Conservation (phyloP, 2,888 invertebrate genomes). For the Norana najaformis region DNA sequence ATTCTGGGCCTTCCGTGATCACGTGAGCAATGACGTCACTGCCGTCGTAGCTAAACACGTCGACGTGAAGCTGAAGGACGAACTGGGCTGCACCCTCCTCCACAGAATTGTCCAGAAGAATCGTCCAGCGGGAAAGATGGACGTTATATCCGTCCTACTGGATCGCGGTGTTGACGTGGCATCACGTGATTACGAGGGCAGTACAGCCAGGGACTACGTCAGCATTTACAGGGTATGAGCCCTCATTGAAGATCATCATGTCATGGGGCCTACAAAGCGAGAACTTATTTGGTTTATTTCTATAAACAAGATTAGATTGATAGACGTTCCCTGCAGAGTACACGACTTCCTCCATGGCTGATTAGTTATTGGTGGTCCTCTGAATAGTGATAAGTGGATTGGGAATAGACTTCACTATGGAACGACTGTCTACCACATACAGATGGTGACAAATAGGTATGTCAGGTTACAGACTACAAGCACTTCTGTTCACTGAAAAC, state of each 20-base stretch:
- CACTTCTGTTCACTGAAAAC: no score
- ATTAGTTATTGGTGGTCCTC: no score
- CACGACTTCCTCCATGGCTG: no score
- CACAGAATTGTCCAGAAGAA: conserved; percentile 45
- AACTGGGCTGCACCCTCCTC: conserved; percentile 49
- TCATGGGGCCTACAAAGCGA: background rate
- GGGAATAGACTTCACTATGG: no score
- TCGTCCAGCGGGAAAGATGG: conserved; percentile 42
- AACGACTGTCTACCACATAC: no score
- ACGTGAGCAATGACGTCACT: conserved; percentile 47
- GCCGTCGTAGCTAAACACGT: conserved; percentile 46
- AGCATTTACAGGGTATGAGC: conserved; percentile 40
- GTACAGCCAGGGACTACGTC: conserved; percentile 49
- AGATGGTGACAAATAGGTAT: no score
- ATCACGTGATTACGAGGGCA: conserved; percentile 48
- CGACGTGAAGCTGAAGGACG: conserved; percentile 46
- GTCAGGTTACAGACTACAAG: no score
- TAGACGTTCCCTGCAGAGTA: no score
- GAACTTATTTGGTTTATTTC: no score
- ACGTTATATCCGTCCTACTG: conserved; percentile 46
- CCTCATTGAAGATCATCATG: background rate
- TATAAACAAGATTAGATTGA: no score
- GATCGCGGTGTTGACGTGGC: conserved; percentile 49
- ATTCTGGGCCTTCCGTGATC: conserved; percentile 51
- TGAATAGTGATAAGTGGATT: no score